phyloP scores from a whole-genome alignment of 2,888 invertebrate species.

The Hyppa rectilinea region DNA sequence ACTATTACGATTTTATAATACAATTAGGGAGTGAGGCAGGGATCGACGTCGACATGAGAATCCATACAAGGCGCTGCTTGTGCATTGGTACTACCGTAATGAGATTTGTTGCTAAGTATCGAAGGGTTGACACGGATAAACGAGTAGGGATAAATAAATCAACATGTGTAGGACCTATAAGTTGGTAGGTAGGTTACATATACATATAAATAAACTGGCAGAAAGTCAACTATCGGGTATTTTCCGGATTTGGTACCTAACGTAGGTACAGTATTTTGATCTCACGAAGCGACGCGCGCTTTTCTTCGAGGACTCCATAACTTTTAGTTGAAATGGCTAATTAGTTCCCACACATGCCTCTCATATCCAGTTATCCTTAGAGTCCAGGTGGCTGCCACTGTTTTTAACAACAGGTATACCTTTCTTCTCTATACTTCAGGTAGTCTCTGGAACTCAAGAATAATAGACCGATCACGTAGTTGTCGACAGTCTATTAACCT shows the following conservation, averaged over 20 bases:
- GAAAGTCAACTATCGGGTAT: not conserved
- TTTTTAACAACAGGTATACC: too few relatives aligned
- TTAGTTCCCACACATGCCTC: too few relatives aligned
- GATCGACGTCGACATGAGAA: slow-evolving; percentile 77
- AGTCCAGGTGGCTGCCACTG: too few relatives aligned
- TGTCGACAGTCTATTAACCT: too few relatives aligned
- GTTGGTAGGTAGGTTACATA: not conserved
- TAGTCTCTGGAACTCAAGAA: too few relatives aligned
- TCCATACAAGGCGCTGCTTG: slow-evolving; percentile 83
- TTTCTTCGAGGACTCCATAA: too few relatives aligned
- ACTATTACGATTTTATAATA: slow-evolving; percentile 87
- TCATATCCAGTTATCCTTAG: too few relatives aligned
- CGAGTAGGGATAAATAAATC: slow-evolving; percentile 29
- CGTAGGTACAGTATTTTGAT: too few relatives aligned
- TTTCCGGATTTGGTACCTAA: not conserved
- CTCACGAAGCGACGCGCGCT: too few relatives aligned
- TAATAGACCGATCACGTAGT: too few relatives aligned
- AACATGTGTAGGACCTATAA: slow-evolving; percentile 1
- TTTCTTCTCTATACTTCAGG: too few relatives aligned
- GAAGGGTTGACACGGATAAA: slow-evolving; percentile 59
- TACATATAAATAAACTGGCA: not conserved
- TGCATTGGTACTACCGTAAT: slow-evolving; percentile 83
- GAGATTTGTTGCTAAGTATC: slow-evolving; percentile 77
- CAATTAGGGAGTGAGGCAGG: slow-evolving; percentile 74
- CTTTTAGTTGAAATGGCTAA: too few relatives aligned